Evolutionary conservation across 2,113 vertebrate genomes (phyloP).

Genomic region (Trogon melanurus): DNA sequence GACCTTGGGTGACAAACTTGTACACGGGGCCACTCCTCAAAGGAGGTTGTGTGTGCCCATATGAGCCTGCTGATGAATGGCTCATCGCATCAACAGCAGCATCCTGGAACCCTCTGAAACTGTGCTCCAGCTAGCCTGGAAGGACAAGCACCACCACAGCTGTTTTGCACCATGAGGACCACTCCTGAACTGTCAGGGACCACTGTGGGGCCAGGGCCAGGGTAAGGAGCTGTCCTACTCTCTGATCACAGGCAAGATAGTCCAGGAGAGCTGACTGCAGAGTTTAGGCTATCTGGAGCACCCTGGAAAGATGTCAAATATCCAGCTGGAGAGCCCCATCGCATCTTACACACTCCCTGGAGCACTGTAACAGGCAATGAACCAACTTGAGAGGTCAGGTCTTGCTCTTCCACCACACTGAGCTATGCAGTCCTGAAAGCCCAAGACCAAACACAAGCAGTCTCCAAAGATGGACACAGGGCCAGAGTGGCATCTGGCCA

Average conservation of each 20-base stretch:
- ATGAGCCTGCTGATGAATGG: neutral
- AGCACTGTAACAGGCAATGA: neutral
- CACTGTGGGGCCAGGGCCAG: neutral
- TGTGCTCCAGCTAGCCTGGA: neutral
- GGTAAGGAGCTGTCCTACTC: neutral
- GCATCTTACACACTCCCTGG: neutral
- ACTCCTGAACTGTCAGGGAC: neutral
- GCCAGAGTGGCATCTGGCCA: neutral
- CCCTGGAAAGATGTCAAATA: neutral
- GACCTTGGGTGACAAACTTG: neutral
- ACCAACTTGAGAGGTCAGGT: neutral
- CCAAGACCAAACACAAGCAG: neutral
- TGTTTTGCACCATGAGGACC: neutral
- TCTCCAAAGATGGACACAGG: neutral
- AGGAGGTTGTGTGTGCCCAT: neutral
- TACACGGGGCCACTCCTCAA: neutral
- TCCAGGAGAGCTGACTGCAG: neutral
- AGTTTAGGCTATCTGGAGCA: neutral
- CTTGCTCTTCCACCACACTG: rapidly evolving
- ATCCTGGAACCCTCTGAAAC: neutral
- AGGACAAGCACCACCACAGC: neutral
- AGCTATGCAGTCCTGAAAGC: neutral
- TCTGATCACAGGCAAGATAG: neutral
- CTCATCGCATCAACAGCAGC: neutral
- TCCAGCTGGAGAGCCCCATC: neutral